These are phyloP conservation scores for Centropus unirufus DNA, from an alignment of 2,113 vertebrate genomes.

Conservation along the genomic window DNA sequence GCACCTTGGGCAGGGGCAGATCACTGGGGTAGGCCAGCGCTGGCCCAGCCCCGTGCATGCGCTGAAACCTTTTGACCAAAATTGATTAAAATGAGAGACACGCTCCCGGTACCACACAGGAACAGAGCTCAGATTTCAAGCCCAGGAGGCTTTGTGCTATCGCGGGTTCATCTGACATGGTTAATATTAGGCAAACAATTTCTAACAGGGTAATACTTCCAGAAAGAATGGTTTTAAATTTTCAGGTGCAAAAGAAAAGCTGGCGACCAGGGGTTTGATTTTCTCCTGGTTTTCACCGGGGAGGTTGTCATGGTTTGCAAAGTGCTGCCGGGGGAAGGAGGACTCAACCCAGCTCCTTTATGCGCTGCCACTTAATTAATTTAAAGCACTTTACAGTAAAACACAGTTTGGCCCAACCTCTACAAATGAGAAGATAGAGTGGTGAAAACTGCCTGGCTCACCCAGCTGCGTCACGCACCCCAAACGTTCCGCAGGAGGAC, in stretches of 20 bases:
- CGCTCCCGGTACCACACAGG: too few relatives aligned
- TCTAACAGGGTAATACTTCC: neutral
- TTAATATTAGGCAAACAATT: neutral
- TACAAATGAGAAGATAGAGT: neutral
- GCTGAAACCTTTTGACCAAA: neutral
- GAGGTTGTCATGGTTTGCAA: neutral
- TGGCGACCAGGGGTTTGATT: fast-evolving
- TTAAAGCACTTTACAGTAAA: slow-evolving; percentile 13
- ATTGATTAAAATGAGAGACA: neutral
- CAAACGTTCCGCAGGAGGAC: neutral
- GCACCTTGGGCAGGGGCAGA: neutral
- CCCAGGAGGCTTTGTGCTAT: neutral
- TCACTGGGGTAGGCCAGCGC: neutral
- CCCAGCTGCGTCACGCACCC: neutral
- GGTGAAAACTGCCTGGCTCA: neutral
- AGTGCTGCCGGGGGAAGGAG: neutral
- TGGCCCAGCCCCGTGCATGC: fast-evolving
- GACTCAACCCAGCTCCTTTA: neutral
- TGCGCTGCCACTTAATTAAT: slow-evolving; percentile 1
- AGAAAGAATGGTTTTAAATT: neutral
- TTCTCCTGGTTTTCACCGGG: neutral
- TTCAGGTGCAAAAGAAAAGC: neutral
- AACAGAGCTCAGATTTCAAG: neutral
- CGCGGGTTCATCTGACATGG: neutral
- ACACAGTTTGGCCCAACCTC: neutral